Evolutionary conservation across 2,797 vertebrate genomes (phyloP).

Genomic region (Chaetodon trifasciatus): DNA sequence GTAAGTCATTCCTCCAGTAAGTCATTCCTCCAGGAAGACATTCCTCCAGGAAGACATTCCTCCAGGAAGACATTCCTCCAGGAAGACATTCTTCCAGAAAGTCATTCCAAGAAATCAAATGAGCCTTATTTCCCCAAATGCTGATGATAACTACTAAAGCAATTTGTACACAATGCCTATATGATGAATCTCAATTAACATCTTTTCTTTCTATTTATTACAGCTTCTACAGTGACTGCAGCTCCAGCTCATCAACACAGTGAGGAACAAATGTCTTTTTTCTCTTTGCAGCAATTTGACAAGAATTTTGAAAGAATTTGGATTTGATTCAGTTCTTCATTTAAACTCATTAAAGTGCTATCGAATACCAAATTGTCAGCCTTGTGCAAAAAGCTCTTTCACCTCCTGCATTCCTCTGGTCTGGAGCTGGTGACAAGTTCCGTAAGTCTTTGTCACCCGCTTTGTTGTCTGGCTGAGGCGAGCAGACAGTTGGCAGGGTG

Average conservation of each 20-base stretch:
- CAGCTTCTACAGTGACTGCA: background rate
- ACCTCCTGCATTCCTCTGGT: constrained; percentile 57
- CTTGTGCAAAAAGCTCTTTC: constrained; percentile 42
- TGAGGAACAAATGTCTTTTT: background rate
- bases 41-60: background rate
- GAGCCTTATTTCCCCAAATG: background rate
- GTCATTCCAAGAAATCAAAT: background rate
- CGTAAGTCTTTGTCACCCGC: constrained; percentile 40
- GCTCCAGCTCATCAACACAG: background rate
- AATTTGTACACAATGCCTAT: background rate
- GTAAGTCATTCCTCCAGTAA: background rate
- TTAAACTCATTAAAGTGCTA: constrained; percentile 22
- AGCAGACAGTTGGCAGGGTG: constrained; percentile 78
- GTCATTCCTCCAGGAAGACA: background rate
- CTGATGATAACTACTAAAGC: background rate
- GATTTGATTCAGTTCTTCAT: constrained; percentile 22
- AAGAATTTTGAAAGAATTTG: background rate
- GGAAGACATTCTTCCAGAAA: background rate
- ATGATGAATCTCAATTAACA: background rate
- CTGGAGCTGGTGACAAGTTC: constrained; percentile 37
- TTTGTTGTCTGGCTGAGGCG: constrained; percentile 47
- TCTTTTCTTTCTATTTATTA: background rate
- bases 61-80: background rate
- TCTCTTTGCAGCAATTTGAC: constrained; percentile 2
- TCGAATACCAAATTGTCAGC: constrained; percentile 35